Evolutionary conservation across 2,113 vertebrate genomes (phyloP).

Genomic region (Abramis brama): DNA sequence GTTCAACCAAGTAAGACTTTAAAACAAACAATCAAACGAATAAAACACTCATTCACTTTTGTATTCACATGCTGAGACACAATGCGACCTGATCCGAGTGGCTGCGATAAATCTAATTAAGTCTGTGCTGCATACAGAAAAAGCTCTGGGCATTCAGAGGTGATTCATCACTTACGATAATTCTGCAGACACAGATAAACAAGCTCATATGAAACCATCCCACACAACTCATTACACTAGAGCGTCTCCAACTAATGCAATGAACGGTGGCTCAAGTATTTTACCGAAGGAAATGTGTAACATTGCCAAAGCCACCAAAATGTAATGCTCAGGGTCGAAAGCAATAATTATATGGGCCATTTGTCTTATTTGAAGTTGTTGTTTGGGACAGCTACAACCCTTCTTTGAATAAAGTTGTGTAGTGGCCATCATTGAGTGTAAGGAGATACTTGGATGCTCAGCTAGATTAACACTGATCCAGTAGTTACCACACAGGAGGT

Average conservation of each 20-base stretch:
- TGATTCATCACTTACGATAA: conserved; percentile 38
- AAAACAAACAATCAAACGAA: conserved; percentile 23
- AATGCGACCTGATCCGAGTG: conserved; percentile 37
- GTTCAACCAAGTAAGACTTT: background rate
- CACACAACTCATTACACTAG: conserved; percentile 32
- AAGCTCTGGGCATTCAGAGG: conserved; percentile 34
- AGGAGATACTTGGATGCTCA: background rate
- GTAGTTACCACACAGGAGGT: background rate
- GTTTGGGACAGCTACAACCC: background rate
- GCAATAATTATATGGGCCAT: background rate
- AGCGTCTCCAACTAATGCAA: conserved; percentile 18
- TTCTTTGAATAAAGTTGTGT: conserved; percentile 3
- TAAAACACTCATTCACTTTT: conserved; percentile 25
- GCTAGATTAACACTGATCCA: conserved; percentile 20
- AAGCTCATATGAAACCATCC: conserved; percentile 45
- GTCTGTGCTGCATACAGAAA: background rate
- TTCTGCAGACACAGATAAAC: conserved; percentile 44
- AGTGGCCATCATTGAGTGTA: background rate
- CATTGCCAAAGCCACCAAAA: background rate
- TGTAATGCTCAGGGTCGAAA: background rate
- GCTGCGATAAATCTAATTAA: conserved; percentile 47
- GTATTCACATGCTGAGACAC: conserved; percentile 27
- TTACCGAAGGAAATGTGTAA: background rate
- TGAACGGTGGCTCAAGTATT: background rate
- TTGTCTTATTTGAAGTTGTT: background rate